phyloP scores from a whole-genome alignment of 2,113 vertebrate genomes.

The Trochalopteron elliotii region DNA sequence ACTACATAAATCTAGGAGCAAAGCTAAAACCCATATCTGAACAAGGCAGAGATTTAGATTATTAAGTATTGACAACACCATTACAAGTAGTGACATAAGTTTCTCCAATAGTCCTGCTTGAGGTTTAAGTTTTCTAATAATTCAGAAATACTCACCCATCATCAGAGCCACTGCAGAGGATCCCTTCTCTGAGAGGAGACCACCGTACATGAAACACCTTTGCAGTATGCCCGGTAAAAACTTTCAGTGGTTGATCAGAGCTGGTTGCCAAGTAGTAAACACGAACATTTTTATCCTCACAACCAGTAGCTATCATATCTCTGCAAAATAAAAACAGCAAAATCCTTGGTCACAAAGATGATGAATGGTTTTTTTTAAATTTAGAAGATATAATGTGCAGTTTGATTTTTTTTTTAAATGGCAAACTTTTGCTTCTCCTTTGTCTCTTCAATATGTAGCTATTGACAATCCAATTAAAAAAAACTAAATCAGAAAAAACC shows the following conservation, averaged over 20 bases:
- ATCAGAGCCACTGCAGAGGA: slow-evolving; percentile 96
- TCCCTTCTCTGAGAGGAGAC: slow-evolving; percentile 96
- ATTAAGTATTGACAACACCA: not conserved
- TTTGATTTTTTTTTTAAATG: not conserved
- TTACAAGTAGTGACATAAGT: not conserved
- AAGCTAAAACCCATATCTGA: not conserved
- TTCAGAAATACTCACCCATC: slow-evolving; percentile 80
- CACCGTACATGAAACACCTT: slow-evolving; percentile 97
- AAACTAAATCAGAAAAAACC: not conserved
- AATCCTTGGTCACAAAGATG: not conserved
- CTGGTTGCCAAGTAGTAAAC: slow-evolving; percentile 97
- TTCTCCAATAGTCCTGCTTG: not conserved
- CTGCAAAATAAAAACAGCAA: slow-evolving; percentile 59
- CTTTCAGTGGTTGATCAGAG: slow-evolving; percentile 93
- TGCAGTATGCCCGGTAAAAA: slow-evolving; percentile 91
- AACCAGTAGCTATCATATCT: slow-evolving; percentile 98
- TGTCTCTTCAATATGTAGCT: not conserved
- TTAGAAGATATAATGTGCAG: not conserved
- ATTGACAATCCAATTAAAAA: not conserved
- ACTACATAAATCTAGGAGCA: not conserved
- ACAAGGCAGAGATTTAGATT: not conserved
- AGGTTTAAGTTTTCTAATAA: not conserved
- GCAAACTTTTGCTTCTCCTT: not conserved
- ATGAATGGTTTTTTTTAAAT: not conserved
- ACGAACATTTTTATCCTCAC: slow-evolving; percentile 94